Conservation (phyloP, 2,888 invertebrate genomes). For the Erebia ligea region DNA sequence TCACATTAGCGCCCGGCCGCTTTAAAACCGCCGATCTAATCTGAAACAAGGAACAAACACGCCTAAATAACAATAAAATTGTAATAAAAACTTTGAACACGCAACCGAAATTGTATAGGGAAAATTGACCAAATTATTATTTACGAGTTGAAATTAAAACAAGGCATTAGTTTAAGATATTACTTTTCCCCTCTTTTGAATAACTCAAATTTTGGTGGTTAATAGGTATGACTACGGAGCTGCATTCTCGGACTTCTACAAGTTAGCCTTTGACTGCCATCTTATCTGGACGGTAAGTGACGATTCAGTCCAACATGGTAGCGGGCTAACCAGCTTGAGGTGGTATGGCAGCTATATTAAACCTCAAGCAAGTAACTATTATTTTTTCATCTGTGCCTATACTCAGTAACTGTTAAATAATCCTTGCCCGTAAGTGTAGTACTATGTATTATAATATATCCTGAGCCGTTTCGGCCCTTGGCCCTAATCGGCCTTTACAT, state of each 20-base stretch:
- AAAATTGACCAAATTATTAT: conserved; percentile 83
- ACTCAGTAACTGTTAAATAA: too few species aligned
- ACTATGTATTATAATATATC: too few species aligned
- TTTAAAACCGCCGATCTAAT: conserved; percentile 81
- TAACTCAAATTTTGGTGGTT: conserved; percentile 24
- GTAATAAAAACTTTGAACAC: conserved; percentile 82
- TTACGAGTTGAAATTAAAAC: conserved; percentile 80
- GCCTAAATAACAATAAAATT: conserved; percentile 83
- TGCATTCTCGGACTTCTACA: not conserved
- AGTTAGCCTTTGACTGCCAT: too few species aligned
- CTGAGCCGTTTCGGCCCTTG: too few species aligned
- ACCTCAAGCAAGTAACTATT: too few species aligned
- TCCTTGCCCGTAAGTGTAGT: too few species aligned
- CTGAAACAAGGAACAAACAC: conserved; percentile 83
- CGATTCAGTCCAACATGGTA: too few species aligned
- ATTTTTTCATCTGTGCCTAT: too few species aligned
- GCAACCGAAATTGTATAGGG: conserved; percentile 78
- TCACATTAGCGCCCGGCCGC: conserved; percentile 81
- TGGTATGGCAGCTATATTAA: too few species aligned
- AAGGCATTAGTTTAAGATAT: conserved; percentile 69
- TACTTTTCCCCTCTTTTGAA: conserved; percentile 57
- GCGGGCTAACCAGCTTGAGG: too few species aligned
- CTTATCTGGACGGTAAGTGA: too few species aligned
- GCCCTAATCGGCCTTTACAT: too few species aligned
- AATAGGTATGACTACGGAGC: not conserved